A percentile compares a stretch with the other conserved stretches of the same genome.
phyloP scores from a whole-genome alignment of 2,797 vertebrate species.

The Tachyglossus aculeatus region DNA sequence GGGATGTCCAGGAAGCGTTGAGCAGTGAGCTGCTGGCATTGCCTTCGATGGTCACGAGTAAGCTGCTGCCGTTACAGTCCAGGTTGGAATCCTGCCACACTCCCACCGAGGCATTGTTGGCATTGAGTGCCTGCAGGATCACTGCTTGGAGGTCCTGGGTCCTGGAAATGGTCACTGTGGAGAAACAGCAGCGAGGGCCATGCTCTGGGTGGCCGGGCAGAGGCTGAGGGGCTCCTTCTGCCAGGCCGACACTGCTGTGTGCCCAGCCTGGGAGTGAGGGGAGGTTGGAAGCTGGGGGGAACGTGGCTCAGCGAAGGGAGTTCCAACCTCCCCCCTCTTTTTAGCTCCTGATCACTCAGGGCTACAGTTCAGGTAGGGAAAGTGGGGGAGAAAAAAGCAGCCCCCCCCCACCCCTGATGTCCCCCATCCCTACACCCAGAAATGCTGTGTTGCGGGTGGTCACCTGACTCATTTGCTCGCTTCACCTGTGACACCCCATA shows the following conservation, averaged over 20 bases:
- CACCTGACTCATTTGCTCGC: no score
- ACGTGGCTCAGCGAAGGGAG: background rate
- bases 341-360: no score
- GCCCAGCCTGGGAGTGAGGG: no score
- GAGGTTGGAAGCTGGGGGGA: background rate
- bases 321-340: no score
- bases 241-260: no score
- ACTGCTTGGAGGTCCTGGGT: accelerated
- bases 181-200: background rate
- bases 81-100: accelerated
- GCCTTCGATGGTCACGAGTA: accelerated
- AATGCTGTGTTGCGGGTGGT: background rate
- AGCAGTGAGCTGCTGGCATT: accelerated
- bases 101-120: background rate
- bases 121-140: slow-evolving; percentile 36
- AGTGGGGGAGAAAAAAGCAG: no score
- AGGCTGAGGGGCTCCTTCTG: no score
- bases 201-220: no score
- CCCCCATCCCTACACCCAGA: no score
- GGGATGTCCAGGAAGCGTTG: background rate
- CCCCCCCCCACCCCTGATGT: no score
- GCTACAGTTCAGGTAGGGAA: no score
- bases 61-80: accelerated
- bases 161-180: slow-evolving; percentile 40
- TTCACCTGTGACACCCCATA: no score